These are phyloP conservation scores for Ricordea florida DNA, from an alignment of 92 coral and sea anemone species.

Conservation along the genomic window DNA sequence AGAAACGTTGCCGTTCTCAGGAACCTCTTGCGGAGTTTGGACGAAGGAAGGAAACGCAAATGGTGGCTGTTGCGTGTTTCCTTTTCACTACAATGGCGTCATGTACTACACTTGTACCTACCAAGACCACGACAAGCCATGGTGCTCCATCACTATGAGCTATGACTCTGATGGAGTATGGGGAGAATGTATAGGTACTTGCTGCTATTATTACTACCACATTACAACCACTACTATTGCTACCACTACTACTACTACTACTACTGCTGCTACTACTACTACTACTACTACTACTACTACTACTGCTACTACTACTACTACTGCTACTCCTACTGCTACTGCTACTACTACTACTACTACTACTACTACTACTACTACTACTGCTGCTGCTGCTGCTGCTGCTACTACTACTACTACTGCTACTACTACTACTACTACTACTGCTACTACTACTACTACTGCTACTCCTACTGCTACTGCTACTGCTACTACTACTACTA, in stretches of 20 bases:
- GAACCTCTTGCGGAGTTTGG: constrained; percentile 81
- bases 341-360: neutral
- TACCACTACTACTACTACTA: neutral
- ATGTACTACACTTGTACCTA: constrained; percentile 91
- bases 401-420: too few relatives aligned
- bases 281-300: constrained; percentile 1
- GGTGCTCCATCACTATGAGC: constrained; percentile 86
- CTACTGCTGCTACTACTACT: constrained; percentile 1
- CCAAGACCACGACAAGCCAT: constrained; percentile 68
- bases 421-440: too few relatives aligned
- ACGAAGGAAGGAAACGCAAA: constrained; percentile 79
- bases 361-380: neutral
- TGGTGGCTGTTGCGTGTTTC: constrained; percentile 83
- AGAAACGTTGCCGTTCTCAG: neutral
- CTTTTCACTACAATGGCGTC: constrained; percentile 82
- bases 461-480: too few relatives aligned
- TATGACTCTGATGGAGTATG: constrained; percentile 91
- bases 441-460: too few relatives aligned
- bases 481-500: too few relatives aligned
- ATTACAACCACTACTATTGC: too few relatives aligned
- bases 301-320: neutral
- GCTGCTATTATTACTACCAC: too few relatives aligned
- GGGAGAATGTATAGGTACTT: constrained; percentile 94
- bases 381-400: too few relatives aligned
- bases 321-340: constrained; percentile 2